Conservation (phyloP, 2,888 invertebrate genomes). For the Philereme transversata region DNA sequence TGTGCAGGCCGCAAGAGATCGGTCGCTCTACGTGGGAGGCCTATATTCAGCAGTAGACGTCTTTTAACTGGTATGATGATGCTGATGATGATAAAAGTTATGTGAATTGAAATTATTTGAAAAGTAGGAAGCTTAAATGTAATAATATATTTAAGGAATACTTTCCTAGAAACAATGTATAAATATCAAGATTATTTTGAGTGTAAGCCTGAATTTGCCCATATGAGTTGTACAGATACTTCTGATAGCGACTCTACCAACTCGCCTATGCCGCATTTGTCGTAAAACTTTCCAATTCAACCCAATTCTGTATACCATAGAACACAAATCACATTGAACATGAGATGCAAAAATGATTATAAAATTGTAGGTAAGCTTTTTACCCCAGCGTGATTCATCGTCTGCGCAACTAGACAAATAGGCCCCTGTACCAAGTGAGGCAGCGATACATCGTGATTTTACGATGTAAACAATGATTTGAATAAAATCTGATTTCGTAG, state of each 20-base stretch:
- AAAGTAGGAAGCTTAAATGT: too few relatives aligned
- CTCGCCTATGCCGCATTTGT: constrained; percentile 12
- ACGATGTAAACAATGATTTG: too few relatives aligned
- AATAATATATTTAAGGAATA: too few relatives aligned
- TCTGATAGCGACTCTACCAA: constrained; percentile 16
- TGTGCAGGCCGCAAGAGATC: too few relatives aligned
- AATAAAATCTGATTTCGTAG: too few relatives aligned
- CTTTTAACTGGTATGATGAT: too few relatives aligned
- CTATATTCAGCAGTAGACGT: too few relatives aligned
- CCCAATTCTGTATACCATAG: constrained; percentile 40
- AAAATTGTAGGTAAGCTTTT: constrained; percentile 41
- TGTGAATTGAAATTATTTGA: too few relatives aligned
- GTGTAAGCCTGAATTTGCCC: not conserved
- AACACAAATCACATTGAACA: constrained; percentile 42
- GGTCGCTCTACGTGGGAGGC: too few relatives aligned
- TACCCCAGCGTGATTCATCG: constrained; percentile 65
- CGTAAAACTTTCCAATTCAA: constrained; percentile 14
- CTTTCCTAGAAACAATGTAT: too few relatives aligned
- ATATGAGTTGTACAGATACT: constrained; percentile 5
- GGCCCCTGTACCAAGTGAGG: constrained; percentile 40
- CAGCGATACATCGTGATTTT: too few relatives aligned
- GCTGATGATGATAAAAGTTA: too few relatives aligned
- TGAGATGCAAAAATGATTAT: constrained; percentile 31
- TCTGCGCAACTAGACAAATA: constrained; percentile 56
- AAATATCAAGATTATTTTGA: not conserved